Conservation (phyloP, 2,888 invertebrate species). For the Leptothorax acervorum region DNA sequence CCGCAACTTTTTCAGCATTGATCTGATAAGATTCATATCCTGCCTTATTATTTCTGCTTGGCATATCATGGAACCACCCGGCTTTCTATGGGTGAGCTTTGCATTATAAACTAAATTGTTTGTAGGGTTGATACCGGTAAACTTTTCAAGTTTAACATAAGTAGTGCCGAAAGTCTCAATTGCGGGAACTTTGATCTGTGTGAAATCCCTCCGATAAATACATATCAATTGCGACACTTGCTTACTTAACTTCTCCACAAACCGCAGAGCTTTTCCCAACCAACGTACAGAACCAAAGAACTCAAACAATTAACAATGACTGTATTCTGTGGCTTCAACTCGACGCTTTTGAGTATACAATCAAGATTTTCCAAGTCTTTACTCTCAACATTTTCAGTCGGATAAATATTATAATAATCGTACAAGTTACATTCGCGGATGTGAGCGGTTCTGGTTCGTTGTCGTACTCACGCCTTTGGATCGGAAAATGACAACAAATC, state of each 20-base stretch:
- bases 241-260: conserved; percentile 78
- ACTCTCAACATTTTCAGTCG: conserved; percentile 59
- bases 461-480: conserved; percentile 72
- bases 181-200: conserved; percentile 74
- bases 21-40: too few species aligned
- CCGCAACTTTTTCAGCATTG: too few species aligned
- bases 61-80: conserved; percentile 76
- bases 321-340: conserved; percentile 68
- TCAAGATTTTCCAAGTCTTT: conserved; percentile 73
- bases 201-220: conserved; percentile 80
- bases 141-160: conserved; percentile 77
- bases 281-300: conserved; percentile 77
- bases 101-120: conserved; percentile 73
- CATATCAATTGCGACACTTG: conserved; percentile 79
- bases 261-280: conserved; percentile 76
- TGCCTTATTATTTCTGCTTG: conserved; percentile 75
- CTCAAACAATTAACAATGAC: conserved; percentile 81
- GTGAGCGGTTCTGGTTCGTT: conserved; percentile 65
- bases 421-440: conserved; percentile 73
- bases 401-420: conserved; percentile 79
- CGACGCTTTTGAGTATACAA: conserved; percentile 64
- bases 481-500: conserved; percentile 79
- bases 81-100: conserved; percentile 75
- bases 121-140: conserved; percentile 43
- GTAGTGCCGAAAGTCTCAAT: conserved; percentile 81